Base-by-base conservation (phyloP, 1,140 invertebrate species). In the Thaumetopoea pityocampa region DNA sequence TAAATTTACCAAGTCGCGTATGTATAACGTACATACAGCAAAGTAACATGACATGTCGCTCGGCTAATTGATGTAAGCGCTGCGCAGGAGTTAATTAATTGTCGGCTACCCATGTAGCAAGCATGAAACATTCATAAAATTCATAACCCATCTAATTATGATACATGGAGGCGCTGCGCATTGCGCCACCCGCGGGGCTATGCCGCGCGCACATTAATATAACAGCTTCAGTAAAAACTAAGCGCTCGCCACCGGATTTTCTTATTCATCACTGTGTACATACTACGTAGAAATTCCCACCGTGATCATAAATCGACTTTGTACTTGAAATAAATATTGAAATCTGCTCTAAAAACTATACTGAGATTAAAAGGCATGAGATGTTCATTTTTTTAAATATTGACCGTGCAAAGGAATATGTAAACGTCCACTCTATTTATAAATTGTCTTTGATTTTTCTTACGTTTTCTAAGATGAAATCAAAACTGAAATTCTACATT, bases 121-220 rank as follows among this genome's bases (percentile, higher is more conserved):
- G 57, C 70, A 83, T 80, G 67, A 83, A 80, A 78, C 72, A 83
- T 83, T 79, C 72, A 83, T 82, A 70, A 59, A 74, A 79, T 74
- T 83, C 73, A 83, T 83, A 83, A 80, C 78, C 68, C 46, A 54
- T 58, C 70, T 79, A 79, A 81, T 74, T 77, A 76, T 76, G 67
- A 74, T 69, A 54, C 63, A 64, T 71, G 55, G 58, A 54, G 60
- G 59, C 61, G 65, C 51, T 52, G 51, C 22, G 54, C 49, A 57
- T 57, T 62, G 54, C 63, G 67, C 78, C 74, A 79, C 78, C 78
- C 74, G 78, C 72, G 54, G 69, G 58, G 66, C 42, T 28, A 43
- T 50, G 49, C 27, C 35, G n/a, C 55, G 56, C 37, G 9, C 49
- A 33, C 47, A 15, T 38, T 47, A 51, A 37, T 44, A 41, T 44